A percentile compares a stretch with the other conserved stretches of the same genome.
These are phyloP conservation scores for Cossypha polioptera DNA, from an alignment of 2,797 vertebrate species.

Conservation along the genomic window DNA sequence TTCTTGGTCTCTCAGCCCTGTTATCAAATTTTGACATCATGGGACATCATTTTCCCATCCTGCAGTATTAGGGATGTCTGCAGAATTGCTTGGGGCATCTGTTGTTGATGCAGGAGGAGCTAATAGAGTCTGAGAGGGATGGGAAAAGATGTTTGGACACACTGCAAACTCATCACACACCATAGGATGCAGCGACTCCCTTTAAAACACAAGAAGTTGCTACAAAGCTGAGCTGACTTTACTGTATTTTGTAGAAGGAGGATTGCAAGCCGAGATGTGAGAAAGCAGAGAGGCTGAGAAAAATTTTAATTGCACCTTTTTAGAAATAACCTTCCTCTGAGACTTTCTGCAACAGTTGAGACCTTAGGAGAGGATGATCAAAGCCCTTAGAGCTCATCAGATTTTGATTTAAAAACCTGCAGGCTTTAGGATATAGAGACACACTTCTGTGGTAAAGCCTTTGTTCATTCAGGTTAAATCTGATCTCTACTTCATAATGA, in stretches of 20 bases:
- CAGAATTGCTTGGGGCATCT: neutral
- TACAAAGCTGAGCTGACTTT: neutral
- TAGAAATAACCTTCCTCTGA: neutral
- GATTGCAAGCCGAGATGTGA: neutral
- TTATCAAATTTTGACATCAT: neutral
- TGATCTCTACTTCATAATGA: neutral
- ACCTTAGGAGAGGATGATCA: neutral
- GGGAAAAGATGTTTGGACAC: neutral
- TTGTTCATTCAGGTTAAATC: neutral
- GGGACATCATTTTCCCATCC: neutral
- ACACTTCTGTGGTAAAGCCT: neutral
- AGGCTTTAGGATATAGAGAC: neutral
- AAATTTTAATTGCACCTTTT: neutral
- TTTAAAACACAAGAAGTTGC: neutral
- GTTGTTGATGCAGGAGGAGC: neutral
- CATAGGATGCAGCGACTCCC: neutral
- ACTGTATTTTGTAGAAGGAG: neutral
- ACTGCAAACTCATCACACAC: neutral
- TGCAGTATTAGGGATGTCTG: neutral
- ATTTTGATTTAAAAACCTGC: neutral
- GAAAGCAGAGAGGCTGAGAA: neutral
- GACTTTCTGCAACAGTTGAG: neutral
- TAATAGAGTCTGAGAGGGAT: neutral
- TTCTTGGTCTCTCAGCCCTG: neutral
- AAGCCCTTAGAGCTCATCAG: neutral